Conservation (phyloP, 2,113 vertebrate genomes). For the Sinocyclocheilus anshuiensis region DNA sequence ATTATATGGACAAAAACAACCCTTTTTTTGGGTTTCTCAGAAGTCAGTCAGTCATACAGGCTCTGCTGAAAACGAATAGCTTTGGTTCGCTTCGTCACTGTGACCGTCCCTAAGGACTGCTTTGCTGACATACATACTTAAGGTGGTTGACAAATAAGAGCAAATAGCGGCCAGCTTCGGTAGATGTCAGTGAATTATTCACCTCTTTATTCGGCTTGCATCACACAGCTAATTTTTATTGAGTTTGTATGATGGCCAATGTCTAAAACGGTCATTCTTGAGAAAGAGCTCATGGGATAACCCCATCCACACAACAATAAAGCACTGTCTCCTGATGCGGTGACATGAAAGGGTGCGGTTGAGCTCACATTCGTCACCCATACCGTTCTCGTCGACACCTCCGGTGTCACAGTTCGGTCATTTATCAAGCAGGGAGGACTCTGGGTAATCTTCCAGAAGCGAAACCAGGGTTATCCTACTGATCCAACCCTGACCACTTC, state of each 20-base stretch:
- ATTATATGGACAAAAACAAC: neutral
- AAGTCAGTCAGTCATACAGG: neutral
- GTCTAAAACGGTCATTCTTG: slow-evolving; percentile 7
- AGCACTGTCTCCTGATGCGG: neutral
- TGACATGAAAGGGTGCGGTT: slow-evolving; percentile 12
- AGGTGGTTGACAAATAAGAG: neutral
- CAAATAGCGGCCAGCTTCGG: neutral
- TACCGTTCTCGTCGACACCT: slow-evolving; percentile 26
- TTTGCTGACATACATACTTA: neutral
- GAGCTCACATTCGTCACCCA: slow-evolving; percentile 24
- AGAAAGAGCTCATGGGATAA: slow-evolving; percentile 11
- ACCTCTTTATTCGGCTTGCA: neutral
- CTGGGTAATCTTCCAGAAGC: neutral
- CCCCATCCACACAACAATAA: slow-evolving; percentile 27
- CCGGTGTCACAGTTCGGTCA: slow-evolving; percentile 14
- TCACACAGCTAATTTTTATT: neutral
- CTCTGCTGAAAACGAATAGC: neutral
- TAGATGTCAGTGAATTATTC: slow-evolving; percentile 15
- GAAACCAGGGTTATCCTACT: neutral
- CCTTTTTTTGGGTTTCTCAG: neutral
- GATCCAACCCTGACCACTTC: slow-evolving; percentile 1
- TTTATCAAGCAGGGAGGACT: slow-evolving; percentile 4
- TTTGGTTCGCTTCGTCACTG: neutral
- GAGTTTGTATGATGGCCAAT: neutral
- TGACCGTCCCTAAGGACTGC: neutral